Percentiles rank a stretch among this genome's conserved stretches.
Conservation (phyloP, 1,140 invertebrate genomes). For the Caenorhabditis briggsae region DNA sequence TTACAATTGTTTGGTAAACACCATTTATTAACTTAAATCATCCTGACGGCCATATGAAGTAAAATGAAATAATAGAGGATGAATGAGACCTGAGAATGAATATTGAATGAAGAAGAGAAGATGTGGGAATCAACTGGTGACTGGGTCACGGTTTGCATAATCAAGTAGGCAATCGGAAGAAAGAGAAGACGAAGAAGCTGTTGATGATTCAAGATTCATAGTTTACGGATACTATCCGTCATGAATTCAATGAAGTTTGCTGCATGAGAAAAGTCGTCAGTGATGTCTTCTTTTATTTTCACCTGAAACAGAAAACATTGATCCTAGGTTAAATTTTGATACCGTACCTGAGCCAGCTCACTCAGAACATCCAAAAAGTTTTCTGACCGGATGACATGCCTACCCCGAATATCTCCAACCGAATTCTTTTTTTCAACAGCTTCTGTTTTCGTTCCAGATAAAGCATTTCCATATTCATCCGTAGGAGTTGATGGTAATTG, state of each 20-base stretch:
- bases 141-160: conserved; percentile 31
- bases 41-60: too few species aligned
- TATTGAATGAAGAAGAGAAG: conserved; percentile 24
- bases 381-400: conserved; percentile 17
- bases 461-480: neutral
- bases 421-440: conserved; percentile 7
- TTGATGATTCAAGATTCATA: neutral
- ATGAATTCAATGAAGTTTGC: conserved; percentile 21
- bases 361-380: conserved; percentile 42
- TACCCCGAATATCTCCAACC: conserved; percentile 7
- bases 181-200: neutral
- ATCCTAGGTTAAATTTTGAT: neutral
- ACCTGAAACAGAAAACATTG: neutral
- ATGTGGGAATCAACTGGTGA: conserved; percentile 42
- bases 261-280: conserved; percentile 31
- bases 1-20: too few species aligned
- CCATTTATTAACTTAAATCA: neutral
- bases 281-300: conserved; percentile 25
- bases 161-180: neutral
- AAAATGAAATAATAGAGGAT: neutral
- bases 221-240: conserved; percentile 25
- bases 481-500: neutral
- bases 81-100: conserved; percentile 12
- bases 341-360: conserved; percentile 7
- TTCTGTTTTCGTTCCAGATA: neutral